Base-by-base conservation (phyloP, 1,140 invertebrate species). In the Anoplophora glabripennis region DNA sequence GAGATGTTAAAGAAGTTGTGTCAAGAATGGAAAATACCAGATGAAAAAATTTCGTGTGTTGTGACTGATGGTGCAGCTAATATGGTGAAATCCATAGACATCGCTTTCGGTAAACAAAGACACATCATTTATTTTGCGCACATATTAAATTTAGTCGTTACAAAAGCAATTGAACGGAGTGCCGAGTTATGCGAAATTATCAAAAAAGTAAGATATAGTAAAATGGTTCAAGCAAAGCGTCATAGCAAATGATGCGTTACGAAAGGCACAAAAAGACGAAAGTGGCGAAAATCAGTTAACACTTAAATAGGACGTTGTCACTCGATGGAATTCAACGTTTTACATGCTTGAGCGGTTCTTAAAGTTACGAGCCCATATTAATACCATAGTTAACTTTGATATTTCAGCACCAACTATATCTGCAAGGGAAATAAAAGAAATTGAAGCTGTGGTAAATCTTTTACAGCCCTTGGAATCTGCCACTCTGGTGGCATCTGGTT, bases 61-160 rank as follows among this genome's bases (percentile, higher is more conserved):
- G 73, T 74, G 12, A 75, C 74, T 9, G 74, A 79, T 66, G 78
- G 75, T 58, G 73, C 67, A 15, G 66, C 71, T n/a, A 76, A 76
- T 63, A 75, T 77, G 51, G 63, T 68, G n/a, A 74, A 72, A 61
- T 74, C 72, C 42, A 61, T 77, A 14, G 68, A 74, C 48, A 28
- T 73, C 11, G 67, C 63, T 18, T 76, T 78, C 71, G 74, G 72
- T 4, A 62, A 70, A 65, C n/a, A n/a, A n/a, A 73, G 73, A 53
- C 71, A 78, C 53, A 66, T 76, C 11, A 70, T 71, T 33, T 78
- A 72, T 65, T 78, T 77, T 68, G 73, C 74, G 0, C 76, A 79
- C 59, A 77, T 70, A 8, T 17, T 79, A n/a, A 75, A 76, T 72
- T 72, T 76, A 40, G 67, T 76, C 7, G 74, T 65, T 38, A 38